Evolutionary conservation across 2,113 vertebrate species (phyloP).

Genomic region (Larimichthys crocea): DNA sequence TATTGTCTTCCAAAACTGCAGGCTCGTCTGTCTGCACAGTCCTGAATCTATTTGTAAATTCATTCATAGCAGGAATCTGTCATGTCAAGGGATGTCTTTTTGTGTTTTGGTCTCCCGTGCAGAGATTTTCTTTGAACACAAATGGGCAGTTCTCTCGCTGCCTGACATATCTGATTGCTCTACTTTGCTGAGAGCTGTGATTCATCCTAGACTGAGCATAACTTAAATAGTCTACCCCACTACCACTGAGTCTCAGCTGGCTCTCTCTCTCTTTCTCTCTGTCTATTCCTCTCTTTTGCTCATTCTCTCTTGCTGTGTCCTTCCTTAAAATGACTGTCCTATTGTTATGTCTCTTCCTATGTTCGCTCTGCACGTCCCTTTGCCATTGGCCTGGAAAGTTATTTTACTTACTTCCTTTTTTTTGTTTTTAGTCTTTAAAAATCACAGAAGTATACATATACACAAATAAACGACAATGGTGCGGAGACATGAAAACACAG

Average conservation of each 20-base stretch:
- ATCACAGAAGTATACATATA: neutral
- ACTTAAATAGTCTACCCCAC: conserved; percentile 67
- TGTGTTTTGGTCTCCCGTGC: conserved; percentile 46
- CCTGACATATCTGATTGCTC: conserved; percentile 79
- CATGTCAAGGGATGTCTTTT: conserved; percentile 47
- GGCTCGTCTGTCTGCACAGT: conserved; percentile 14
- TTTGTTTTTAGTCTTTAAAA: conserved; percentile 23
- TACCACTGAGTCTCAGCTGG: conserved; percentile 25
- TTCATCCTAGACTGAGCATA: conserved; percentile 74
- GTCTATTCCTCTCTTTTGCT: neutral
- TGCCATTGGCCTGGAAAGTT: conserved; percentile 46
- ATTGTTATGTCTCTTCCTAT: conserved; percentile 42
- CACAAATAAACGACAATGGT: neutral
- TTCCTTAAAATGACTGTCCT: conserved; percentile 28
- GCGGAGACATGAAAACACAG: conserved; percentile 6
- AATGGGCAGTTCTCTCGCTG: conserved; percentile 69
- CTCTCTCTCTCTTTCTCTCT: conserved; percentile 7
- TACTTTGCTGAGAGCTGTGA: conserved; percentile 77
- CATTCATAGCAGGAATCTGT: conserved; percentile 47
- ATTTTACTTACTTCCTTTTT: conserved; percentile 41
- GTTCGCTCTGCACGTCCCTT: conserved; percentile 15
- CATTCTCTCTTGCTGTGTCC: conserved; percentile 22
- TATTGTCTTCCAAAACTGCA: conserved; percentile 7
- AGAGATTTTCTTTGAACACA: conserved; percentile 66
- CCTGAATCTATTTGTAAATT: conserved; percentile 41